Base-by-base conservation (phyloP, 2,888 invertebrate genomes). In the Dione juno region DNA sequence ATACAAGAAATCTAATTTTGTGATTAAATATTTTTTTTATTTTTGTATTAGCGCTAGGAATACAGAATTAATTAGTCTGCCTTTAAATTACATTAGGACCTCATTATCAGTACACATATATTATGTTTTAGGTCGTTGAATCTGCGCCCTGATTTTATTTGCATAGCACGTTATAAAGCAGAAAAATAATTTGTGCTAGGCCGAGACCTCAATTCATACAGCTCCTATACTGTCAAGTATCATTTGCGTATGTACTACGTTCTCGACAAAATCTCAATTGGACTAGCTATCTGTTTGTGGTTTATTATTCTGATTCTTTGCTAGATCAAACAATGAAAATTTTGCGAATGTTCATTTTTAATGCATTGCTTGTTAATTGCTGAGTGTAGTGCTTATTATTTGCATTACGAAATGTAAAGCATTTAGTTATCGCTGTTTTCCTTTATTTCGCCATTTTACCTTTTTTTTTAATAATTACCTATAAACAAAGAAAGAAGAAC, bases 121-220 rank as follows among this genome's bases (percentile, higher is more conserved):
- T 48, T 43, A 37, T 68, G 63, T 54, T 68, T 45, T 59, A 54
- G 68, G 63, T 68, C 68, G 63, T n/a, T 35, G 63, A 63, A 54
- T 19, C 45, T 19, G n/a, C 63, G 68, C 45, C 54, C 68, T 63
- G 63, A 68, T 63, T 68, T 68, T 68, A 68, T 68, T 68, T 63
- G 43, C 61, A 63, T 63, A 54, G 68, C 61, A 52, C 68, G 61
- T 68, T 68, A 68, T 63, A 68, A 68, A 63, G 63, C 54, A 68
- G 54, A 43, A 21, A 68, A 68, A 68, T 68, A 68, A 63, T 68
- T 68, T 61, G 59, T 21, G 45, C 54, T 63, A 64, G 68, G 68
- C 63, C 54, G 68, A 68, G 63, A 61, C 68, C 63, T 68, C 63
- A 54, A 61, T 68, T 63, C 45, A 61, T 67, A 11, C n/a, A 54